Percentiles rank a stretch among this genome's conserved stretches.
Evolutionary conservation across 2,113 vertebrate species (phyloP).

Genomic region (Octodon degus): DNA sequence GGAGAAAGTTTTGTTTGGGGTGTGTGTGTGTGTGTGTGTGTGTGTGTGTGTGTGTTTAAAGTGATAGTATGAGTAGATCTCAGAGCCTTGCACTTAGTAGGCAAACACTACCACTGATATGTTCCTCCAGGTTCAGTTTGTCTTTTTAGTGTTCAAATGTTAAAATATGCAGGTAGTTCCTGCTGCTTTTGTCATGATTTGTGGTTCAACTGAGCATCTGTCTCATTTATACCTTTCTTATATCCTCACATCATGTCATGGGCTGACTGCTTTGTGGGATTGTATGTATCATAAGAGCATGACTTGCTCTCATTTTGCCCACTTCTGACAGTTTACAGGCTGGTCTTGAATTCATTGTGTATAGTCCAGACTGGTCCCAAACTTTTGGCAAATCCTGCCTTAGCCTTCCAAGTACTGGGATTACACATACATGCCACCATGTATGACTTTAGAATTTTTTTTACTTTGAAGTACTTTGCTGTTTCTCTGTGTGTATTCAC

Average conservation of each 20-base stretch:
- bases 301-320: neutral
- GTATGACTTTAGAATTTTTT: neutral
- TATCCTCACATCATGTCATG: neutral
- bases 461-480: neutral
- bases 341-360: neutral
- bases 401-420: neutral
- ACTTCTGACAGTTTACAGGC: neutral
- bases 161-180: neutral
- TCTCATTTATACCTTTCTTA: neutral
- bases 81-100: neutral
- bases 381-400: neutral
- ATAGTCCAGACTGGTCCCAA: neutral
- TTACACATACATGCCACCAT: neutral
- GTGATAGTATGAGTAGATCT: neutral
- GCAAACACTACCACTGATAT: neutral
- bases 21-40: too few relatives aligned
- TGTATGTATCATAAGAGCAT: neutral
- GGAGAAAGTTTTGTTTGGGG: too few relatives aligned
- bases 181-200: neutral
- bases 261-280: neutral
- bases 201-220: neutral
- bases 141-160: neutral
- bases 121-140: neutral
- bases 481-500: neutral
- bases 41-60: neutral